Base-by-base conservation (phyloP, 2,797 vertebrate species). In the Danio albolineatus region DNA sequence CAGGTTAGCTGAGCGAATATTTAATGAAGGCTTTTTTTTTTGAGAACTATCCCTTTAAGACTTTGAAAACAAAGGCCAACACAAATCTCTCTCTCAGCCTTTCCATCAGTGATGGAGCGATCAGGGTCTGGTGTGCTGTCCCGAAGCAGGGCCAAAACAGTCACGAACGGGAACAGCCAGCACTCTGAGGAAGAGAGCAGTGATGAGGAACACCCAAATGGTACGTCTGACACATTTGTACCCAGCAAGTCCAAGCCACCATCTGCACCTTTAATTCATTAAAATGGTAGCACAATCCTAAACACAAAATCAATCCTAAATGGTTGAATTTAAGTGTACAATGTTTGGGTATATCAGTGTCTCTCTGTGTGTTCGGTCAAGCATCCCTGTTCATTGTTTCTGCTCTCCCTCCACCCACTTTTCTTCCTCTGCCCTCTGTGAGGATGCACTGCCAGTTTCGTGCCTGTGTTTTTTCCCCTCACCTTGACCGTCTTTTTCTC, bases 41-140 rank as follows among this genome's bases (percentile, higher is more conserved):
- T 21, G 16, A 17, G 14, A 51, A 17, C 66, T 53, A n/a, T 69
- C 28, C 9, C 66, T 51, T 76, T 66, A 54, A 46, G 51, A 28
- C 21, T 10, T 57, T 66, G 8, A 66, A 75, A 54, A 64, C 41
- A 46, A 66, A 57, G 43, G 62, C 21, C 28, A 48, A 38, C 6
- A 46, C 14, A 1, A 28, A 6, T 28, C 64, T 79, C 54, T 86
- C 41, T 83, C 80, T 53, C 83, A 93, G 91, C 80, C 85, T 97
- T 98, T 96, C 95, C 96, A 49, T 95, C 96, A 17, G 96, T 96
- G 90, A 96, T 97, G 95, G 96, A 97, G 89, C 96, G 96, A 82
- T 94, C 95, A n/a, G 92, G 93, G 76, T 87, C 94, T 6, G 95
- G 95, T 85, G 96, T 97, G 89, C 91, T 97, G 86, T 96, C 96